Conservation (phyloP, 2,888 invertebrate species). For the Cerastis rubricosa region DNA sequence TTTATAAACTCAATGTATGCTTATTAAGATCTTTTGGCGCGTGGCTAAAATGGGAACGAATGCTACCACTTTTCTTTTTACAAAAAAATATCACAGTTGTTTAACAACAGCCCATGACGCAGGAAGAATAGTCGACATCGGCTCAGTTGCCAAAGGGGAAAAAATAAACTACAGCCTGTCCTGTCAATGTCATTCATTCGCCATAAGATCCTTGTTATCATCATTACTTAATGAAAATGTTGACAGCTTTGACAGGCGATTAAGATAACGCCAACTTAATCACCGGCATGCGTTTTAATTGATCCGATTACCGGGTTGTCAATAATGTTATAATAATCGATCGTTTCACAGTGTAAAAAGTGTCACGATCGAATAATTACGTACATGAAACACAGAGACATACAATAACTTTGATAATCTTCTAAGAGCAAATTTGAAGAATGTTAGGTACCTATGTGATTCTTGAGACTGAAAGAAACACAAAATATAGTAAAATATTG, state of each 20-base stretch:
- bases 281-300: constrained; percentile 24
- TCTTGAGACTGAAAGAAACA: neutral
- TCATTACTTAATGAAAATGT: constrained; percentile 1
- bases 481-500: neutral
- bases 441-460: neutral
- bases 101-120: neutral
- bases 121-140: too few relatives aligned
- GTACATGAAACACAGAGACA: neutral
- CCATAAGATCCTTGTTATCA: neutral
- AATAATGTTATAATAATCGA: constrained; percentile 6
- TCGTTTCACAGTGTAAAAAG: constrained; percentile 4
- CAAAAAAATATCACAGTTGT: neutral
- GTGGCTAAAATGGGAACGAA: neutral
- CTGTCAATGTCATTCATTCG: neutral
- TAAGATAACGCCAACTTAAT: constrained; percentile 22
- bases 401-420: neutral
- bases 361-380: neutral
- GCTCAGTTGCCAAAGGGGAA: too few relatives aligned
- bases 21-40: neutral
- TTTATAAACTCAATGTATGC: neutral
- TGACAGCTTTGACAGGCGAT: constrained; percentile 28
- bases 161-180: neutral
- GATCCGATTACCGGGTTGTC: constrained; percentile 8
- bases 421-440: neutral
- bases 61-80: neutral